phyloP scores from a whole-genome alignment of 92 coral and sea anemone species.

The Isaurus tuberculatus region DNA sequence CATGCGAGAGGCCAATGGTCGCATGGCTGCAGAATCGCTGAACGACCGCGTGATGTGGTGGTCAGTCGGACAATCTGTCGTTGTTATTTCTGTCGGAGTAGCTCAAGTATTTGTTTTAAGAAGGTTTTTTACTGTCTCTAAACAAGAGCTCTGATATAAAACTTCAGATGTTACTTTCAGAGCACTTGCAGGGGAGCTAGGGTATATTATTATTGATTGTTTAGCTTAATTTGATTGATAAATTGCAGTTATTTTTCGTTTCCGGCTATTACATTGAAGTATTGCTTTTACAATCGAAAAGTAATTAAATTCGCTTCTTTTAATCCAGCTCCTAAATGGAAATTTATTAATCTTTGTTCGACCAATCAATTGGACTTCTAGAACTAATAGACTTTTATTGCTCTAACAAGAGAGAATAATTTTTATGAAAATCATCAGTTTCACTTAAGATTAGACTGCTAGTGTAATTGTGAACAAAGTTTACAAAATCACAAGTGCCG shows the following conservation, averaged over 20 bases:
- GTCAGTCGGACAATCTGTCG: slow-evolving; percentile 89
- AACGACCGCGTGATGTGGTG: slow-evolving; percentile 90
- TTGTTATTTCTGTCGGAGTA: slow-evolving; percentile 77
- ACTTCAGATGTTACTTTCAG: no score
- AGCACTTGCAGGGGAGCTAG: not conserved
- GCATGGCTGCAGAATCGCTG: slow-evolving; percentile 88
- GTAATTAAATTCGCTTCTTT: no score
- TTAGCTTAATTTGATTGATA: not conserved
- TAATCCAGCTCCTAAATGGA: no score
- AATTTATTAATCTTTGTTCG: no score
- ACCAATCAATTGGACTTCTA: no score
- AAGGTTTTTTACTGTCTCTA: slow-evolving; percentile 90
- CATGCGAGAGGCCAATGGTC: slow-evolving; percentile 94
- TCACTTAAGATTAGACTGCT: no score
- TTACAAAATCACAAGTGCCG: no score
- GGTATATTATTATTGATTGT: not conserved
- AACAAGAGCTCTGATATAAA: slow-evolving; percentile 66
- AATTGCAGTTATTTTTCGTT: not conserved
- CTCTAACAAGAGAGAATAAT: no score
- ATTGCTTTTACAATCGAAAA: no score
- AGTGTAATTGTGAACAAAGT: no score
- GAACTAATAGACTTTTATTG: no score
- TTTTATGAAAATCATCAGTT: no score
- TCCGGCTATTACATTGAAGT: not conserved
- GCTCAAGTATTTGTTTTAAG: slow-evolving; percentile 85